phyloP scores from a whole-genome alignment of 2,888 invertebrate species.

The Arge pagana region DNA sequence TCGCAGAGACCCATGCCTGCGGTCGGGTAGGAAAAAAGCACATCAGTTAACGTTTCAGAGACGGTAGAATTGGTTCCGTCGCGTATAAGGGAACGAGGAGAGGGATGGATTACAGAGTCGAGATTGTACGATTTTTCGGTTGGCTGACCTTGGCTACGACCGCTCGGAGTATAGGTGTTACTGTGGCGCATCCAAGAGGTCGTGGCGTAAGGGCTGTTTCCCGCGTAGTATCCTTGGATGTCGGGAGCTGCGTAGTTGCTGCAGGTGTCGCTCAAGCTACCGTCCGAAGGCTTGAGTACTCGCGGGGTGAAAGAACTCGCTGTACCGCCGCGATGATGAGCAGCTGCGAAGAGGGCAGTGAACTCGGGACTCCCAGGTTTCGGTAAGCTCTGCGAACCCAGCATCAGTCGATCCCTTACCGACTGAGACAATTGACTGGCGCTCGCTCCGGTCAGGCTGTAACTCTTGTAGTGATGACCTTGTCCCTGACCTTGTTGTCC shows the following conservation, averaged over 20 bases:
- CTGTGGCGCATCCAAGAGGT: conserved; percentile 80
- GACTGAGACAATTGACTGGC: conserved; percentile 87
- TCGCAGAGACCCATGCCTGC: conserved; percentile 70
- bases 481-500: conserved; percentile 29
- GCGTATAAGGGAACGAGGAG: background rate
- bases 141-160: conserved; percentile 51
- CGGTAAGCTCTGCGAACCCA: conserved; percentile 85
- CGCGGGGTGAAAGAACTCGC: conserved; percentile 53
- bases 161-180: conserved; percentile 59
- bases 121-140: no score
- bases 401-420: conserved; percentile 79
- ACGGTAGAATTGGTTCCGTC: background rate
- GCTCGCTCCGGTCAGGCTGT: conserved; percentile 81
- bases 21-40: background rate
- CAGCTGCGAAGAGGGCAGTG: conserved; percentile 64
- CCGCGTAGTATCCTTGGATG: conserved; percentile 56
- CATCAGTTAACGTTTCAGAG: no score
- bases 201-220: conserved; percentile 75
- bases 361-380: conserved; percentile 77
- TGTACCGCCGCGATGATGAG: conserved; percentile 47
- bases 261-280: conserved; percentile 85
- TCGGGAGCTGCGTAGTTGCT: conserved; percentile 73
- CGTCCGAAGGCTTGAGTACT: conserved; percentile 64
- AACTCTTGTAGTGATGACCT: conserved; percentile 81
- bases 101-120: no score